phyloP scores from a whole-genome alignment of 2,113 vertebrate species.

The Centrocercus urophasianus region DNA sequence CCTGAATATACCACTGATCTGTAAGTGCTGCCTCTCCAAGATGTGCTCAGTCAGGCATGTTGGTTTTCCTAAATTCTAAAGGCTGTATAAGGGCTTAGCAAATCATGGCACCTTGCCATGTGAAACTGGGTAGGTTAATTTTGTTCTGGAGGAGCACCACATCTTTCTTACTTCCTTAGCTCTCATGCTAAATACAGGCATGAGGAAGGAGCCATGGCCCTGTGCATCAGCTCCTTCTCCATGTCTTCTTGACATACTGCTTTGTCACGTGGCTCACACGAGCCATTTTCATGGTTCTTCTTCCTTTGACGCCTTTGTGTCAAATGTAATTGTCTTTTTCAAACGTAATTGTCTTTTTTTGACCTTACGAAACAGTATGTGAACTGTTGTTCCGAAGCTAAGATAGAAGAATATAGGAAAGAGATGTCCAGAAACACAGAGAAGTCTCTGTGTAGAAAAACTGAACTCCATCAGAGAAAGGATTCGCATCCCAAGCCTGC shows the following conservation, averaged over 20 bases:
- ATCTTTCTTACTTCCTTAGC: not conserved
- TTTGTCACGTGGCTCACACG: not conserved
- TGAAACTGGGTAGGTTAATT: not conserved
- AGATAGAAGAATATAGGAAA: not conserved
- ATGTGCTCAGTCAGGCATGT: fast-evolving
- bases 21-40: slow-evolving; percentile 79
- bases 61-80: not conserved
- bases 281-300: not conserved
- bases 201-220: not conserved
- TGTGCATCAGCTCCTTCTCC: not conserved
- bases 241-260: not conserved
- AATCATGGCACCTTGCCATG: not conserved
- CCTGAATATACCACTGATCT: slow-evolving; percentile 94
- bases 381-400: not conserved
- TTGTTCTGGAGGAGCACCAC: not conserved
- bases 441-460: not conserved
- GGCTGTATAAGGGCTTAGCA: not conserved
- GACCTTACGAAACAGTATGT: not conserved
- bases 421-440: not conserved
- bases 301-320: not conserved
- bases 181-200: fast-evolving
- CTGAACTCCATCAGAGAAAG: not conserved
- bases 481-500: not conserved
- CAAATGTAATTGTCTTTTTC: not conserved
- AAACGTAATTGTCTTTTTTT: not conserved